Percentiles rank a stretch among this genome's conserved stretches.
Evolutionary conservation across 2,888 invertebrate species (phyloP).

Genomic region (Trichacis sp.): DNA sequence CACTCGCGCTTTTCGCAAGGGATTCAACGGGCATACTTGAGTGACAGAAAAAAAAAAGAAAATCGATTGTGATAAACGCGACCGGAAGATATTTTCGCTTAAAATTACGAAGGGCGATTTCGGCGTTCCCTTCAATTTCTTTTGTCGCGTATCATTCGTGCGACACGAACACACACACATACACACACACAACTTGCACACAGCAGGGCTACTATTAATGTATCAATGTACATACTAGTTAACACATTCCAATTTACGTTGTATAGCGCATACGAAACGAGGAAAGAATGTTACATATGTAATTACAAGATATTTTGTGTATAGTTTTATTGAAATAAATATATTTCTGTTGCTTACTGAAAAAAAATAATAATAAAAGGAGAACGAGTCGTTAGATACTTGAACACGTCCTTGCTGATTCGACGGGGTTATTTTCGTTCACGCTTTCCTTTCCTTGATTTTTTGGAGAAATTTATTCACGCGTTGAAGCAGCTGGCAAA

Average conservation of each 20-base stretch:
- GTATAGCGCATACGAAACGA: constrained; percentile 60
- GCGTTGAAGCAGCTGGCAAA: no score
- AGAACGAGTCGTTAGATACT: constrained; percentile 64
- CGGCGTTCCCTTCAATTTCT: constrained; percentile 58
- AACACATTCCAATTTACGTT: constrained; percentile 69
- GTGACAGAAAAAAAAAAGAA: constrained; percentile 51
- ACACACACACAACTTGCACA: constrained; percentile 62
- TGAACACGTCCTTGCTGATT: constrained; percentile 64
- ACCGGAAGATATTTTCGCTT: constrained; percentile 44
- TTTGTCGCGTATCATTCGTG: constrained; percentile 5
- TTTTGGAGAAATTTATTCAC: constrained; percentile 40
- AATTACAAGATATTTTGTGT: constrained; percentile 68
- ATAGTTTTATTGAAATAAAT: constrained; percentile 68
- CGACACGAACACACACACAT: constrained; percentile 2
- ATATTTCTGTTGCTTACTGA: constrained; percentile 68
- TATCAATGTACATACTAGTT: constrained; percentile 67
- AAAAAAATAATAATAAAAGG: constrained; percentile 42
- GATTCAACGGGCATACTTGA: constrained; percentile 68
- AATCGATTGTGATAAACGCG: constrained; percentile 53
- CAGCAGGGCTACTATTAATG: constrained; percentile 64
- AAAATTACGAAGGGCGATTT: constrained; percentile 45
- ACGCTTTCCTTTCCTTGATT: constrained; percentile 11
- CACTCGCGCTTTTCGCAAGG: constrained; percentile 61
- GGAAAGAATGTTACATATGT: constrained; percentile 66
- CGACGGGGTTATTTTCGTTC: constrained; percentile 53